Evolutionary conservation across 2,113 vertebrate species (phyloP).

Genomic region (Gobio gobio): DNA sequence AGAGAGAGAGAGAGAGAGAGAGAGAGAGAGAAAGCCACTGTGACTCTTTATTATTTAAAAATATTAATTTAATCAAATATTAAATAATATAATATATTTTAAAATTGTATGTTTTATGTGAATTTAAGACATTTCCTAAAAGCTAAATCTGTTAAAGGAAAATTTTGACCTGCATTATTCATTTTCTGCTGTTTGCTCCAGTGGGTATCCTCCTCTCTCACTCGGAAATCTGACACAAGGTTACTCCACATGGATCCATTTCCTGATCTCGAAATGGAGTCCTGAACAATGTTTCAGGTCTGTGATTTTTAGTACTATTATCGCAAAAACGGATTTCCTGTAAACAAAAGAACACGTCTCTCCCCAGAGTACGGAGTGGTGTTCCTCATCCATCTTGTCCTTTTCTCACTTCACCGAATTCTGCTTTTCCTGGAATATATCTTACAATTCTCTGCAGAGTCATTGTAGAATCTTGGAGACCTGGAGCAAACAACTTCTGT

Average conservation of each 20-base stretch:
- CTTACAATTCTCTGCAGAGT: neutral
- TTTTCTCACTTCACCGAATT: neutral
- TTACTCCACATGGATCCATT: conserved; percentile 25
- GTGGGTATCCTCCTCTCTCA: neutral
- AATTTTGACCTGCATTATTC: neutral
- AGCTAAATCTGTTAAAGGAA: neutral
- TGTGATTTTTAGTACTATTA: conserved; percentile 4
- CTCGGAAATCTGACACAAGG: neutral
- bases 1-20: no score
- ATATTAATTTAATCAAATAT: neutral
- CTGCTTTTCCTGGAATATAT: neutral
- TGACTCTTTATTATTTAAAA: neutral
- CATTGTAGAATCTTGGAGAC: neutral
- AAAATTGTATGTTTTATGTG: neutral
- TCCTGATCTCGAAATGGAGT: conserved; percentile 23
- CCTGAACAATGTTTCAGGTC: neutral
- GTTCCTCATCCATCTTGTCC: neutral
- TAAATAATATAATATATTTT: no score
- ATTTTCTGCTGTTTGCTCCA: conserved; percentile 45
- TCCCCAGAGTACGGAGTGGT: neutral
- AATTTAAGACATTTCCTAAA: neutral
- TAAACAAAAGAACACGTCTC: conserved; percentile 27
- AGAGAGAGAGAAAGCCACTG: neutral
- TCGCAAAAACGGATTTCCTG: conserved; percentile 17
- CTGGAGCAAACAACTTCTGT: neutral